phyloP scores from a whole-genome alignment of 2,113 vertebrate genomes.

The Gorilla gorilla region DNA sequence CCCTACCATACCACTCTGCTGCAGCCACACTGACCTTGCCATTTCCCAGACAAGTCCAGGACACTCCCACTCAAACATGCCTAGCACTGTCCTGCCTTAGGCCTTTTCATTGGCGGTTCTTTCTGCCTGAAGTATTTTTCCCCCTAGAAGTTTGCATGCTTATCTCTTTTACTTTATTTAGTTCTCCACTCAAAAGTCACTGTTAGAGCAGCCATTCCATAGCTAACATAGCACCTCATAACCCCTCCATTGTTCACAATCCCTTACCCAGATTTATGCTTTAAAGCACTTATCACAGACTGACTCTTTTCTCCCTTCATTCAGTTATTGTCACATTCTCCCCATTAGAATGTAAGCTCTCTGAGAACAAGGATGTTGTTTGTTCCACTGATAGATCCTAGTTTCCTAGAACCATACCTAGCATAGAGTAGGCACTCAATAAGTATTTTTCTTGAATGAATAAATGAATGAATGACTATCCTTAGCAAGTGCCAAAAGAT shows the following conservation, averaged over 20 bases:
- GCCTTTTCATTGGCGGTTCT: background rate
- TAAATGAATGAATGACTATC: background rate
- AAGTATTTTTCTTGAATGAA: background rate
- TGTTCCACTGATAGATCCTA: background rate
- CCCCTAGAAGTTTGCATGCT: background rate
- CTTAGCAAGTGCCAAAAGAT: background rate
- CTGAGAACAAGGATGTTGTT: background rate
- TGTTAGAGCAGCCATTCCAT: background rate
- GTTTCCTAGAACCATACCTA: background rate
- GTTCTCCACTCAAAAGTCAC: background rate
- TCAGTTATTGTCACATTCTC: background rate
- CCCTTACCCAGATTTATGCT: background rate
- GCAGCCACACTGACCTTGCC: background rate
- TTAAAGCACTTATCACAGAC: background rate
- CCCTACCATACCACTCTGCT: background rate
- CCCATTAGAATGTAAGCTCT: background rate
- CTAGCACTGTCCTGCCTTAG: background rate
- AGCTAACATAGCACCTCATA: background rate
- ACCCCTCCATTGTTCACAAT: background rate
- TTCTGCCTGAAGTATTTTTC: background rate
- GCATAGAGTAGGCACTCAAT: background rate
- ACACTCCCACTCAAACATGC: background rate
- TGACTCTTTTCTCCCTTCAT: background rate
- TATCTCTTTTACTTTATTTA: background rate
- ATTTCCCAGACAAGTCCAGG: background rate